phyloP scores from a whole-genome alignment of 2,888 invertebrate genomes.

The Synanthedon tipuliformis region DNA sequence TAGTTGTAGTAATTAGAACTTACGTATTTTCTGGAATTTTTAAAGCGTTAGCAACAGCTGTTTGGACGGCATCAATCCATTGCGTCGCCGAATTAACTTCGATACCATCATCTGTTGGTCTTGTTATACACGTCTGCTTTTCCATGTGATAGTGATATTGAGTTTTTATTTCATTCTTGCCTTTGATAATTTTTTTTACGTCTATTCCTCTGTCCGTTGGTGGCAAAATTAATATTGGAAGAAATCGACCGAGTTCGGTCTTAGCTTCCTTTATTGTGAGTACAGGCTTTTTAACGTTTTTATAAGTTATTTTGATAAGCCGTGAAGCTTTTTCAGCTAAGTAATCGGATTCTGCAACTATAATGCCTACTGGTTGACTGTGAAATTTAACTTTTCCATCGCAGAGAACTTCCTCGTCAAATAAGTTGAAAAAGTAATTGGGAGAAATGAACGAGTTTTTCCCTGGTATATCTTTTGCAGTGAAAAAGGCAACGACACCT shows the following conservation, averaged over 20 bases:
- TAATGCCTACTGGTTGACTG: conserved; percentile 37
- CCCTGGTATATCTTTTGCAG: conserved; percentile 77
- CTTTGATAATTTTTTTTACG: conserved; percentile 50
- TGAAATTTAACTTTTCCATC: conserved; percentile 31
- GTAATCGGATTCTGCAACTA: conserved; percentile 69
- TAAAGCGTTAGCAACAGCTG: conserved; percentile 62
- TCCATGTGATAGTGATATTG: conserved; percentile 84
- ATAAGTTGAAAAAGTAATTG: conserved; percentile 24
- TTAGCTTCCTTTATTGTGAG: conserved; percentile 25
- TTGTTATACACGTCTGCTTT: conserved; percentile 70
- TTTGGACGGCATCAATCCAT: conserved; percentile 69
- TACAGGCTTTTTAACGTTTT: conserved; percentile 33
- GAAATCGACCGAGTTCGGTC: conserved; percentile 18
- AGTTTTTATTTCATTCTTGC: conserved; percentile 60
- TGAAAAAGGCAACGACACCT: conserved; percentile 75
- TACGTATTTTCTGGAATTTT: conserved; percentile 71
- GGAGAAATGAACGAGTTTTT: conserved; percentile 60
- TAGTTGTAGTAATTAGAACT: conserved; percentile 10
- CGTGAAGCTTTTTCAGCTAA: conserved; percentile 68
- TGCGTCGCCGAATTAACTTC: conserved; percentile 73
- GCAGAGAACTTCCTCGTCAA: conserved; percentile 56
- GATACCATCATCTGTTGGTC: conserved; percentile 77
- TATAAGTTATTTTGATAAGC: conserved; percentile 66
- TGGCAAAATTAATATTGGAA: conserved; percentile 9
- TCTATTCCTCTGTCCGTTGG: conserved; percentile 37